phyloP scores from a whole-genome alignment of 2,113 vertebrate genomes.

The Picathartes gymnocephalus region DNA sequence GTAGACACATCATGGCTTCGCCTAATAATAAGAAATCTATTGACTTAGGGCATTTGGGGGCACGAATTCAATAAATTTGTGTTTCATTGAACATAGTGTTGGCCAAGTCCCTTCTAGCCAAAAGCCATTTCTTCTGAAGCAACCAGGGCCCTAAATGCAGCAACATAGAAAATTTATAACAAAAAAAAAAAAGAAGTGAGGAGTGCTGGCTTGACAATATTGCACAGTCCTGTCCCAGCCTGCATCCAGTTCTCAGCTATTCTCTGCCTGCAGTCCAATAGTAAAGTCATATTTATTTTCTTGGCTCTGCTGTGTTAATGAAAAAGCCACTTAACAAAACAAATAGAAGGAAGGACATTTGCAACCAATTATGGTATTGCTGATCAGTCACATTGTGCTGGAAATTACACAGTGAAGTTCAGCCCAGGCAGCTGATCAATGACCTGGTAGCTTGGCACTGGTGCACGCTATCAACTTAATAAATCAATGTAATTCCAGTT shows the following conservation, averaged over 20 bases:
- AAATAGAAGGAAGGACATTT: constrained; percentile 73
- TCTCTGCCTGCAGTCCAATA: constrained; percentile 14
- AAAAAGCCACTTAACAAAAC: constrained; percentile 70
- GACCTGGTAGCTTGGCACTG: constrained; percentile 57
- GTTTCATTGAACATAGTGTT: not conserved
- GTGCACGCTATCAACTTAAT: constrained; percentile 43
- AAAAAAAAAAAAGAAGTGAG: not conserved
- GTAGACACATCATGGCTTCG: not conserved
- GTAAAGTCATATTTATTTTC: constrained; percentile 37
- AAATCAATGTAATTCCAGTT: constrained; percentile 47
- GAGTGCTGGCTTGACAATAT: not conserved
- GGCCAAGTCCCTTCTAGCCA: not conserved
- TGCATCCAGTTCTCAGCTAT: not conserved
- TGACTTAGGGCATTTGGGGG: not conserved
- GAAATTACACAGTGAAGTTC: constrained; percentile 68
- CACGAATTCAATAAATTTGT: not conserved
- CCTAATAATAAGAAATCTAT: not conserved
- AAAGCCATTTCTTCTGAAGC: not conserved
- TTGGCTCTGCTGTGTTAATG: constrained; percentile 67
- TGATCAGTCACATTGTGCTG: constrained; percentile 74
- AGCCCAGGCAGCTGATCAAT: constrained; percentile 66
- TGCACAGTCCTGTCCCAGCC: not conserved
- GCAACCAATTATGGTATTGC: constrained; percentile 77
- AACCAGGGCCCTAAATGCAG: not conserved
- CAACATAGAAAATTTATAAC: not conserved